Percentiles rank a stretch among this genome's conserved stretches.
These are phyloP conservation scores for Diorhabda carinulata DNA, from an alignment of 1,140 invertebrate genomes.

Conservation along the genomic window DNA sequence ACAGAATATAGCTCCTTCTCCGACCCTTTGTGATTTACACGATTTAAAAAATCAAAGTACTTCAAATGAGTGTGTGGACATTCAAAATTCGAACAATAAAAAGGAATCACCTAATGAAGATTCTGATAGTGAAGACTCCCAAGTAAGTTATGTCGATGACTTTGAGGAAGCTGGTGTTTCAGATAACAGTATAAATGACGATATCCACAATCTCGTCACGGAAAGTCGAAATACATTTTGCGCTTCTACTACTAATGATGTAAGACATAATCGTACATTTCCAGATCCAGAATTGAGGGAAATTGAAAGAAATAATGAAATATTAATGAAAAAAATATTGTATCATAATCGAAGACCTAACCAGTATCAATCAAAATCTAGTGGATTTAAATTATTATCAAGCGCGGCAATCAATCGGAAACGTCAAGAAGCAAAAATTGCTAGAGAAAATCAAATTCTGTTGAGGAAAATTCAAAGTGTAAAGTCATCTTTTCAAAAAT, in stretches of 20 bases:
- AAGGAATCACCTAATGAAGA: neutral
- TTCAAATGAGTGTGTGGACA: neutral
- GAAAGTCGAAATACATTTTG: neutral
- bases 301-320: constrained; percentile 35
- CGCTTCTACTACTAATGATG: neutral
- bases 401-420: constrained; percentile 33
- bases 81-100: neutral
- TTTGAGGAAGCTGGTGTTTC: constrained; percentile 9
- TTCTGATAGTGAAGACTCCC: constrained; percentile 1
- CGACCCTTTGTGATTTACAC: neutral
- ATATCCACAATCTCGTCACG: neutral
- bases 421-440: constrained; percentile 36
- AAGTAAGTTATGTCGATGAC: constrained; percentile 9
- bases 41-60: neutral
- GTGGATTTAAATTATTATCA: constrained; percentile 19
- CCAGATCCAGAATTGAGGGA: constrained; percentile 26
- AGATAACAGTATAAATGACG: neutral
- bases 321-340: constrained; percentile 38
- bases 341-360: constrained; percentile 27
- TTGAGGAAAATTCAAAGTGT: constrained; percentile 36
- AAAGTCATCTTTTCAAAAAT: constrained; percentile 31
- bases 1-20: neutral
- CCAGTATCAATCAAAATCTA: constrained; percentile 22
- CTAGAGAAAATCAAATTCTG: constrained; percentile 38
- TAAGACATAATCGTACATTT: constrained; percentile 30